A percentile compares a stretch with the other conserved stretches of the same genome.
These are phyloP conservation scores for Eupithecia inturbata DNA, from an alignment of 2,888 invertebrate genomes.

Conservation along the genomic window DNA sequence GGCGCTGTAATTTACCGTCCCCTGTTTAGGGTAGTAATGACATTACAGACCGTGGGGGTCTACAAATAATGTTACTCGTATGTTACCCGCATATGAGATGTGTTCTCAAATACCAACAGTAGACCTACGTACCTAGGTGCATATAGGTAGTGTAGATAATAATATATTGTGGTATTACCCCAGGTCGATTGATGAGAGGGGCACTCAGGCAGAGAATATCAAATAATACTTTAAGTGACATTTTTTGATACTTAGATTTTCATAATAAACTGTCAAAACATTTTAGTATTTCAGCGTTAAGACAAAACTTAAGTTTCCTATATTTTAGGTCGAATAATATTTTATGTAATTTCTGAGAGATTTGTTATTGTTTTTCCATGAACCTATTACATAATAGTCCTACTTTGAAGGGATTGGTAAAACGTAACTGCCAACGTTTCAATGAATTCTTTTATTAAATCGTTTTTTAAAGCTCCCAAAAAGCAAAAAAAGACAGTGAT, in stretches of 20 bases:
- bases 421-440: background rate
- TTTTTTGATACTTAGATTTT: background rate
- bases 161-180: background rate
- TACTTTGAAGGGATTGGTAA: background rate
- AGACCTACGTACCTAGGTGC: background rate
- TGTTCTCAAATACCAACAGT: background rate
- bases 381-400: too few species aligned
- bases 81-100: constrained; percentile 4
- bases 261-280: background rate
- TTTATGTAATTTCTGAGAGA: background rate
- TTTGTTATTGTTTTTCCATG: too few species aligned
- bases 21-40: constrained; percentile 48
- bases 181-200: background rate
- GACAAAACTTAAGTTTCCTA: background rate
- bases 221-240: background rate
- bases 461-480: background rate
- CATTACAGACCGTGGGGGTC: constrained; percentile 44
- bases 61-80: constrained; percentile 37
- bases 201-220: background rate
- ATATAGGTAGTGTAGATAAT: background rate
- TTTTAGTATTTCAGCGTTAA: background rate
- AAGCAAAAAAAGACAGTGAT: constrained; percentile 9
- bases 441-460: background rate
- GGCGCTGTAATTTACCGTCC: constrained; percentile 46
- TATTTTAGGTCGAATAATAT: background rate